Evolutionary conservation across 2,797 vertebrate genomes (phyloP), one percentile per base, ranked within the genome.

Genomic region (Alfaro cultratus): DNA sequence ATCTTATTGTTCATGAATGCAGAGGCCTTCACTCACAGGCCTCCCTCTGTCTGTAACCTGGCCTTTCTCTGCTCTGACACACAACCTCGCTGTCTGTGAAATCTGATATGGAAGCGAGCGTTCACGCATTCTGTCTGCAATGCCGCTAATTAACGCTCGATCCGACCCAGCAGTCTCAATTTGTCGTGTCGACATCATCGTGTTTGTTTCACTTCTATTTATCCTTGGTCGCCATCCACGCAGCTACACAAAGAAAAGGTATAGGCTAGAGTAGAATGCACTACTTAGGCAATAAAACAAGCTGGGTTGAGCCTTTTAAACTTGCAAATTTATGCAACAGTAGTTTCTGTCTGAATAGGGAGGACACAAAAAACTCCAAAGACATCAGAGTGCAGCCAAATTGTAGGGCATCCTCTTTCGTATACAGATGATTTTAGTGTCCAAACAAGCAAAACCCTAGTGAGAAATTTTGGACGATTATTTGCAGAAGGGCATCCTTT

Each of bases 81-180:
- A 49, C 75, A 80, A 86, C 83, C 87, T 83, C 26, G 49, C 62
- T 34, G 84, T 77, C 87, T 90, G 89, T 89, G 94, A 92, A 93
- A 95, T 91, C 87, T 34, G 83, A 95, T 87, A 87, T 60, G 51
- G 88, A 86, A 77, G 83, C 85, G 75, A 55, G 77, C 64, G 26
- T 83, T 83, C 45, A 53, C 36, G 75, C 46, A 11, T 82, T 84
- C 87, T 36, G 87, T 94, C 94, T 91, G 88, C 75, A 83, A 36
- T 80, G 80, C 68, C 8, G 57, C 87, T 93, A 94, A 94, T 96
- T 94, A 95, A 95, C 83, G 90, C 87, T 93, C 85, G 80, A 93
- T 93, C 91, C 79, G 78, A 83, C 83, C 85, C 89, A 93, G 90
- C 86, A 76, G 84, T 87, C 85, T 92, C 87, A 86, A 87, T 94